Evolutionary conservation across 2,113 vertebrate genomes (phyloP).

Genomic region (Rafetus swinhoei): DNA sequence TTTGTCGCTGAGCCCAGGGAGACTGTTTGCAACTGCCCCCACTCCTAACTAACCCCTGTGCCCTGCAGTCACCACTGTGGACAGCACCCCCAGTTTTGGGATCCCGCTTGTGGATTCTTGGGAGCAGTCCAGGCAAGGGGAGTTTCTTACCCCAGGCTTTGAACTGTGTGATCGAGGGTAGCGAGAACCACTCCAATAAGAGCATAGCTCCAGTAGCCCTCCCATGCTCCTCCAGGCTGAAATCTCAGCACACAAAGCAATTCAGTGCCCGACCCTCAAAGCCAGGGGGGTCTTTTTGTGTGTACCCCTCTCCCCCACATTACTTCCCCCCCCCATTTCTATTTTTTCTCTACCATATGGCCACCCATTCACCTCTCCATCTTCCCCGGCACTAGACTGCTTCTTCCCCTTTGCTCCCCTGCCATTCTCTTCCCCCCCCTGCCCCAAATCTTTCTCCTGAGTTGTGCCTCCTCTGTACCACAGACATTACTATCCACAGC

Average conservation of each 20-base stretch:
- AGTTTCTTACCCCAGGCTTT: neutral
- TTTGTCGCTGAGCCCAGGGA: neutral
- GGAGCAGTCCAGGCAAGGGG: neutral
- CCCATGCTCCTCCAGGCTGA: neutral
- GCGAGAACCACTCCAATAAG: accelerated
- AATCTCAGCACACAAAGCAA: neutral
- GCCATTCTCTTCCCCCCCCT: too few relatives aligned
- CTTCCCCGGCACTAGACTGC: neutral
- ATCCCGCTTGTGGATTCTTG: too few relatives aligned
- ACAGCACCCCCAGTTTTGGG: neutral
- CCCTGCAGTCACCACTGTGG: neutral
- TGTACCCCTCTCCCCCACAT: neutral
- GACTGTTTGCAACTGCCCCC: neutral
- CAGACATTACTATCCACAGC: neutral
- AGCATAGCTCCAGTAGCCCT: neutral
- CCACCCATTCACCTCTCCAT: neutral
- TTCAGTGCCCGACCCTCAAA: neutral
- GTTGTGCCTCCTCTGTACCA: neutral
- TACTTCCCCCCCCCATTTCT: neutral
- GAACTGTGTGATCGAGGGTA: neutral
- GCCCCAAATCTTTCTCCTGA: neutral
- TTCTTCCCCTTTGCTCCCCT: neutral
- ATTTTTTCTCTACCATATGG: neutral
- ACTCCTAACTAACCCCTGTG: neutral
- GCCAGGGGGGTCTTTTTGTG: neutral